Evolutionary conservation across 2,113 vertebrate species (phyloP), one percentile per base, ranked within the genome.

Genomic region (rabbit (Oryctolagus cuniculus)): DNA sequence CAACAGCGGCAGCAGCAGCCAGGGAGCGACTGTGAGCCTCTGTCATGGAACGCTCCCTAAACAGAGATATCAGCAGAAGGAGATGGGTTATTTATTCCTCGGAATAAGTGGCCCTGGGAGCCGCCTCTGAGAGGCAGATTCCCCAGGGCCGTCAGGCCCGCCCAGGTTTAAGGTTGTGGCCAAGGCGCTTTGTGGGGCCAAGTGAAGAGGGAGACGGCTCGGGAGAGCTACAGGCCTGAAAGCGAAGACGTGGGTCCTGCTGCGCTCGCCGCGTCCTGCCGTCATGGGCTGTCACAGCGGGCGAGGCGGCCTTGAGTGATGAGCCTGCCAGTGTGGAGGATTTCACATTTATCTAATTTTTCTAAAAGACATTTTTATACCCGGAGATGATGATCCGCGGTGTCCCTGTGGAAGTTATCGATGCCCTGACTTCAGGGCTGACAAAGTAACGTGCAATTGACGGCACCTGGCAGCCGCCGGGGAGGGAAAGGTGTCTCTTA

Each of bases 391-490:
- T 95, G 31, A 95, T 96, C 94, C 64, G 67, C 88, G 91, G 80
- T 58, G 75, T 95, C 83, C 74, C 10, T 1, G 0, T 74, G 91
- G 91, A 92, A 93, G 93, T 8, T 96, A 95, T 85, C 15, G 69
- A 90, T 74, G 94, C 82, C 89, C 81, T 86, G 96, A 96, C 96
- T 97, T 97, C 80, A 87, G 81, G 81, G 34, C 83, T 94, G 92
- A 97, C 96, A 96, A 36, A 11, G 0, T 90, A 96, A 96, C 81
- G 91, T 81, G 27, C 38, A 69, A 89, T 86, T 97, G 84, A 27
- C 95, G 97, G 94, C 93, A 24, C 89, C 93, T 97, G 93, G 96
- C 89, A 94, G 82, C 77, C 13, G 90, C 80, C 89, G 0, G 34
- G 90, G 96, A 82, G 55, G 66, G 17, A 96, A 95, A 96, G 17